Conservation (phyloP, 2,113 vertebrate genomes). For the Xerus inauris region DNA sequence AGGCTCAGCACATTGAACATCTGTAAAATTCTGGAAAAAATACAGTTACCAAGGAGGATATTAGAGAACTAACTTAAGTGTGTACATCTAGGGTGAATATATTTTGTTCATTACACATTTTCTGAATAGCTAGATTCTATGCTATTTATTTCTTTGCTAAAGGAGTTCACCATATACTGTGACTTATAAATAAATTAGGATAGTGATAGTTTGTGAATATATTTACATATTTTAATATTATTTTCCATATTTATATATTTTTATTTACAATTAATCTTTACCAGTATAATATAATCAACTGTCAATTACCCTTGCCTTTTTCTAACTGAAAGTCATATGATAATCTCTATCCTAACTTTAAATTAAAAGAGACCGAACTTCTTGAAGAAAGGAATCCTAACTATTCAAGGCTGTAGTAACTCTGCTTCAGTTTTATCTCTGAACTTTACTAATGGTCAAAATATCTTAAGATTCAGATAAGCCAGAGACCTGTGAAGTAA, state of each 20-base stretch:
- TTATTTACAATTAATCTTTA: not conserved
- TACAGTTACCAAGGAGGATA: not conserved
- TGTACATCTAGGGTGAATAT: not conserved
- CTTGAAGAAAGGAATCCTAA: slow-evolving; percentile 60
- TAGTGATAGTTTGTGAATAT: not conserved
- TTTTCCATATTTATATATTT: not conserved
- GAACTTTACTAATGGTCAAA: slow-evolving; percentile 64
- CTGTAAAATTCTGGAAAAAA: not conserved
- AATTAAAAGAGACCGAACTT: slow-evolving; percentile 26
- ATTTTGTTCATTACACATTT: not conserved
- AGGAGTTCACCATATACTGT: not conserved
- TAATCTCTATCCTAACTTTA: not conserved
- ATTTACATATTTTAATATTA: not conserved
- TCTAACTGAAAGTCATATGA: not conserved
- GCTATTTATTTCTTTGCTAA: not conserved
- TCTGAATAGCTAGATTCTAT: not conserved
- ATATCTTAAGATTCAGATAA: slow-evolving; percentile 56
- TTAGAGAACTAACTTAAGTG: not conserved
- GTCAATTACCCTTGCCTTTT: not conserved
- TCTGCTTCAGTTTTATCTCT: slow-evolving; percentile 58
- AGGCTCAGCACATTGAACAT: not conserved
- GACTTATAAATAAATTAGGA: not conserved
- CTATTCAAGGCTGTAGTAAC: slow-evolving; percentile 4
- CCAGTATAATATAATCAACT: not conserved
- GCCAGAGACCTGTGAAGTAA: not conserved